Evolutionary conservation across 2,797 vertebrate species (phyloP).

Genomic region (Semaprochilodus insignis): DNA sequence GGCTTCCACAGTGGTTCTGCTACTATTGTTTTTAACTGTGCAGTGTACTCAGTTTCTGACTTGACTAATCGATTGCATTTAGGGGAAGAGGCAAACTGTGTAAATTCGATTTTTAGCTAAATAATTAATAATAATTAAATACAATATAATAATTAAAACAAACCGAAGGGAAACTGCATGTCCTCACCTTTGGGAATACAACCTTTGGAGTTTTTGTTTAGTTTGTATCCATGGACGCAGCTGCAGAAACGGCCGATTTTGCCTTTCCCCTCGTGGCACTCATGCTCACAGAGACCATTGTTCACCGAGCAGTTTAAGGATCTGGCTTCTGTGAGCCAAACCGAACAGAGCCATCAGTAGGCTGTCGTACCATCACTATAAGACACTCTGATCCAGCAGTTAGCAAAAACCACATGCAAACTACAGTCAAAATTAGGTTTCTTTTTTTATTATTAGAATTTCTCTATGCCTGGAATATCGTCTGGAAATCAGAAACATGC

Average conservation of each 20-base stretch:
- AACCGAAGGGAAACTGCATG: no score
- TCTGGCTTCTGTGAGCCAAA: conserved; percentile 52
- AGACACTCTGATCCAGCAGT: conserved; percentile 45
- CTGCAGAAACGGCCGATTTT: conserved; percentile 76
- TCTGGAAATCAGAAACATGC: no score
- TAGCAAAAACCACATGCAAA: neutral
- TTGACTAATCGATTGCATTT: no score
- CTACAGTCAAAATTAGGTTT: no score
- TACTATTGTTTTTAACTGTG: no score
- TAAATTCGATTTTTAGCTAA: no score
- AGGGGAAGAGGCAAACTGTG: no score
- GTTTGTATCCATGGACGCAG: conserved; percentile 82
- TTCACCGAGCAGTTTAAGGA: conserved; percentile 83
- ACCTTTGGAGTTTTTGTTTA: conserved; percentile 70
- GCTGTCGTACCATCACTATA: neutral
- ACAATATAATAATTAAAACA: no score
- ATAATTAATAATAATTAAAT: no score
- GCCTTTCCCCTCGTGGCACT: conserved; percentile 75
- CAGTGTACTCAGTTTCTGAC: no score
- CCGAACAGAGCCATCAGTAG: neutral
- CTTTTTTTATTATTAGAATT: neutral
- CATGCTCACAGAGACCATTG: conserved; percentile 89
- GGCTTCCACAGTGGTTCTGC: no score
- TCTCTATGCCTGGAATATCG: no score
- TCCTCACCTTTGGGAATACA: conserved; percentile 83